Base-by-base conservation (phyloP, 30 jellyfish, hydroid and myxozoan species). In the Euphysa ruthae region DNA sequence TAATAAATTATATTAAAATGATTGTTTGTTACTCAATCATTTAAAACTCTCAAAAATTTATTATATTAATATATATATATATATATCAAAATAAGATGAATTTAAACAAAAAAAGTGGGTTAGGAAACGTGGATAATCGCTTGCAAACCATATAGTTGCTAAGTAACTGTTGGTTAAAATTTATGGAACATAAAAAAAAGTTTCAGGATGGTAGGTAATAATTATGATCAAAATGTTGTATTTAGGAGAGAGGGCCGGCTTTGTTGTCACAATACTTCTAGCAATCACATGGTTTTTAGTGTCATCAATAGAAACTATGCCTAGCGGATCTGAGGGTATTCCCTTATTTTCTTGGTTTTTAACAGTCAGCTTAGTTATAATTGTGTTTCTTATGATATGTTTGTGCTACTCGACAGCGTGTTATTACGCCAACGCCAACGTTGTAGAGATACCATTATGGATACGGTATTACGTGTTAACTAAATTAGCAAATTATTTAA, bases 301-400 rank as follows among this genome's bases (percentile, higher is more conserved):
- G 55, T 69, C 88, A 15, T 69, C 93, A 6, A 78, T 81, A 1
- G 78, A 73, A n/a, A 55, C 92, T 20, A 62, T 88, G 93, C 94
- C 97, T 14, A 93, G 92, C 83, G 81, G 97, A 34, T 88, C 97
- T 21, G 93, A 88, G 58, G 85, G 89, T 38, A 79, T 88, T 20
- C 97, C 97, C 4, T 33, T 88, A 60, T 88, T 70, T 70, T 65
- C 95, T 35, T 73, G 74, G 26, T 88, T 88, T 38, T 82, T 77
- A 19, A 93, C 91, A 26, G 62, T 88, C 10, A 81, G 71, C 2
- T 77, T 88, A 14, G 35, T 81, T 31, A 84, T 78, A 32, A 74
- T 88, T 84, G 75, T 75, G 43, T 63, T 88, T 15, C 71, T 88
- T 12, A 70, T 81, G 19, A 66, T 88, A n/a, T 64, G 93, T 14